A percentile compares a stretch with the other conserved stretches of the same genome.
These are phyloP conservation scores for Lomographa bimaculata DNA, from an alignment of 2,888 invertebrate genomes.

Conservation along the genomic window DNA sequence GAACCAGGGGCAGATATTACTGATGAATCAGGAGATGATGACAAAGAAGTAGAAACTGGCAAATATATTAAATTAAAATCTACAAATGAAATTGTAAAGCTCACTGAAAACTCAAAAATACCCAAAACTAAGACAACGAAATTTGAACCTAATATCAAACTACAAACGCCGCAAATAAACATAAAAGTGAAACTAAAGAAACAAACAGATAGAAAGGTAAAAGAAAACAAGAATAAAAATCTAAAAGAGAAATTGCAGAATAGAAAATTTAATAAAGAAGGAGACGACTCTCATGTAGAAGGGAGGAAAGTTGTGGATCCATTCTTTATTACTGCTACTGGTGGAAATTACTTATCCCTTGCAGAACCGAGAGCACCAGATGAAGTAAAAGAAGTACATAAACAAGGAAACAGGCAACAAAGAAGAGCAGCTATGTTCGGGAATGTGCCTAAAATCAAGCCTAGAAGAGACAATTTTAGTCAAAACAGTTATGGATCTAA, in stretches of 20 bases:
- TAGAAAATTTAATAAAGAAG: constrained; percentile 60
- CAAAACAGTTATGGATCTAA: constrained; percentile 40
- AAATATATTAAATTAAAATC: constrained; percentile 22
- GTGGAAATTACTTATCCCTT: constrained; percentile 72
- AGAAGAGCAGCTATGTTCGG: constrained; percentile 78
- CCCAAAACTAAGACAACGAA: background rate
- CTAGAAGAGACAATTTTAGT: constrained; percentile 45
- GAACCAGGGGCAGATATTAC: no score
- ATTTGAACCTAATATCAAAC: background rate
- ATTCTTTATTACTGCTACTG: constrained; percentile 72
- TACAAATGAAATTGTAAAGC: constrained; percentile 7
- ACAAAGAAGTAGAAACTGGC: constrained; percentile 7
- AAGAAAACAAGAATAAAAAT: constrained; percentile 66
- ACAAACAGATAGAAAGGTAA: constrained; percentile 48
- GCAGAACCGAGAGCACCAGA: constrained; percentile 72
- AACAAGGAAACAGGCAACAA: constrained; percentile 66
- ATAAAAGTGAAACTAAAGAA: constrained; percentile 18
- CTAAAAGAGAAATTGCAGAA: constrained; percentile 64
- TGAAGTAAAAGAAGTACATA: constrained; percentile 70
- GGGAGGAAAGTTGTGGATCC: constrained; percentile 69
- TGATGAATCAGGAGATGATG: constrained; percentile 14
- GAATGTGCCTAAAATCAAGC: constrained; percentile 59
- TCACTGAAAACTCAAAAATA: constrained; percentile 9
- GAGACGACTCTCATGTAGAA: constrained; percentile 34
- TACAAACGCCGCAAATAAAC: constrained; percentile 12